Evolutionary conservation across 2,888 invertebrate genomes (phyloP).

Genomic region (Sialis fuliginosa): DNA sequence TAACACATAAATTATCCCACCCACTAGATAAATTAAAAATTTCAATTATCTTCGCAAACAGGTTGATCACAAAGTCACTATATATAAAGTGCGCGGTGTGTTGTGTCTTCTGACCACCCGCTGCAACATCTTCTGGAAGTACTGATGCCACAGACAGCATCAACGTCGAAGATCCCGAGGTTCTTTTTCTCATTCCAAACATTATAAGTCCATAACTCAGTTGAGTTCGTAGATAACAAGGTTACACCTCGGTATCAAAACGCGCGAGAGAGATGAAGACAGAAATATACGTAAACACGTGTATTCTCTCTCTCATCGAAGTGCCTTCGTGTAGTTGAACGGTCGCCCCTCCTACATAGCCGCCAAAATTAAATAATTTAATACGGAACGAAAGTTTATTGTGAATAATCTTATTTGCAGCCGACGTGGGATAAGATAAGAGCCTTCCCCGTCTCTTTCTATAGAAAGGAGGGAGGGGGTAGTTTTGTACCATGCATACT

Average conservation of each 20-base stretch:
- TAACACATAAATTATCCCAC: no score
- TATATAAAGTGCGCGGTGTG: no score
- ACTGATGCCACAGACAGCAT: background rate
- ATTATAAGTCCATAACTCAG: constrained; percentile 30
- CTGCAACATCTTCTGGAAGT: constrained; percentile 12
- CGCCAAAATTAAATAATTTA: constrained; percentile 32
- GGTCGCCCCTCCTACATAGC: constrained; percentile 11
- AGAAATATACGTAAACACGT: no score
- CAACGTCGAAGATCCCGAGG: constrained; percentile 15
- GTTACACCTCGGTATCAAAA: constrained; percentile 24
- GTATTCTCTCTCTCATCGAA: no score
- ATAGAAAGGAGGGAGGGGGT: no score
- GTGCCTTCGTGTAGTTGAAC: constrained; percentile 3
- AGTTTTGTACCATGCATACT: no score
- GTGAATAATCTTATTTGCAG: constrained; percentile 29
- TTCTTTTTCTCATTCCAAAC: constrained; percentile 27
- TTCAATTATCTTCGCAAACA: no score
- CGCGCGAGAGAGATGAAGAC: no score
- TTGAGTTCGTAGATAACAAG: constrained; percentile 27
- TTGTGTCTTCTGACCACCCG: constrained; percentile 14
- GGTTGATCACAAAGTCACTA: no score
- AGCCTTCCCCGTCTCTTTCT: no score
- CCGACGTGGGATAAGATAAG: background rate
- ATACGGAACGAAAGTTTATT: constrained; percentile 30
- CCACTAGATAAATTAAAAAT: no score